Evolutionary conservation across 2,113 vertebrate genomes (phyloP).

Genomic region (Chlamydotis undulata): DNA sequence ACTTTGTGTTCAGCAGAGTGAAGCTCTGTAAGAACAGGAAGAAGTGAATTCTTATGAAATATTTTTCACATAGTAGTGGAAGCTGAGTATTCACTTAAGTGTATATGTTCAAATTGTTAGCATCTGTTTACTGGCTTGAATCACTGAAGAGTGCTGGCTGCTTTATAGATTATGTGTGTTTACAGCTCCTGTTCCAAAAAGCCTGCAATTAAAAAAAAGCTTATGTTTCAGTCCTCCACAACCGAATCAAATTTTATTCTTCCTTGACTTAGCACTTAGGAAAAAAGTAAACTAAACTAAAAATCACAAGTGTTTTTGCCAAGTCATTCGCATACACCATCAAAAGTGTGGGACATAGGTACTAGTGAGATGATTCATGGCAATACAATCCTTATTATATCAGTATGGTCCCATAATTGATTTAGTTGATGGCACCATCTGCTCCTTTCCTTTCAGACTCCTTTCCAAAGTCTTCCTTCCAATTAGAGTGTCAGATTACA

Average conservation of each 20-base stretch:
- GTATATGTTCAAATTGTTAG: background rate
- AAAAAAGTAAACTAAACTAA: background rate
- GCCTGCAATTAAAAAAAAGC: background rate
- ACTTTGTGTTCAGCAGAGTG: fast-evolving
- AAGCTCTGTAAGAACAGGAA: background rate
- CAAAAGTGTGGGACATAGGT: background rate
- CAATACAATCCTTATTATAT: background rate
- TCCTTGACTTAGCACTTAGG: background rate
- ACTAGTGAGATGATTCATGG: constrained; percentile 17
- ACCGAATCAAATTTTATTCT: background rate
- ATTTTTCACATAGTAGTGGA: background rate
- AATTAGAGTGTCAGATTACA: background rate
- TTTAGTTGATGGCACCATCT: constrained; percentile 49
- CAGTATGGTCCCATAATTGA: background rate
- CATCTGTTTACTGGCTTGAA: background rate
- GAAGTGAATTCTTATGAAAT: background rate
- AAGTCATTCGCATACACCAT: background rate
- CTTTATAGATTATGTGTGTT: background rate
- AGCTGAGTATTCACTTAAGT: background rate
- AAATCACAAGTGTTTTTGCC: background rate
- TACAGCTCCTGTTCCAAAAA: background rate
- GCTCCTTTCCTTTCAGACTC: constrained; percentile 29
- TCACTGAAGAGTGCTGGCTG: background rate
- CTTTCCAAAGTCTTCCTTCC: constrained; percentile 7
- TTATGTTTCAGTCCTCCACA: background rate